Base-by-base conservation (phyloP, 2,113 vertebrate species). In the Bucco capensis region DNA sequence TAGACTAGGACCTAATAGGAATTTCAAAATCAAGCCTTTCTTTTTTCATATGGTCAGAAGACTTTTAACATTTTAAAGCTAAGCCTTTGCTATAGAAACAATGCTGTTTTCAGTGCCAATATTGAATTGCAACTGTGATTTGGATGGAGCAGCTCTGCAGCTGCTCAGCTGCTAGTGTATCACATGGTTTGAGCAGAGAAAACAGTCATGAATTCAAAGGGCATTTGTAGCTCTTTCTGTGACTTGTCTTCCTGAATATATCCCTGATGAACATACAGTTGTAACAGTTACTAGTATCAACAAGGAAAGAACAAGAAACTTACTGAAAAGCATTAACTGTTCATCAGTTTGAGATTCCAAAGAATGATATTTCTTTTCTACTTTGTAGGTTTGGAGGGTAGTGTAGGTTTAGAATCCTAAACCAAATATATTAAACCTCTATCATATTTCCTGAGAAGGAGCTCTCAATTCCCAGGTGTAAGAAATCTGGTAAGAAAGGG, bases 1-100 rank as follows among this genome's bases (percentile, higher is more conserved):
- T 69, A 75, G 65, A n/a, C 33, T 28, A 51, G 31, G 44, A 46
- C 19, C 49, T 71, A 49, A 90, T 78, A 53, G 4, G 69, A 92
- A 86, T 92, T 91, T 90, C 83, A 91, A 81, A 95, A 90, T 33
- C 73, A 47, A 71, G 28, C 57, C 17, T 85, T 72, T 86, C 44
- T 76, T 77, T 83, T 71, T 62, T 35, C 35, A 19, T 25, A 28
- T 6, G 27, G 13, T 66, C 72, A 80, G 76, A 73, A 80, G 24
- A 17, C 57, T 76, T 74, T 83, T 25, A 73, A n/a, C 38, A 8
- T 66, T 87, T 87, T 62, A 35, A 53, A 77, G 42, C 67, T 23
- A 31, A 83, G 33, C 7, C 35, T 88, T 80, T 65, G 14, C 80
- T 78, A 6, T 4, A 42, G 73, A 74, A 72, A 65, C 53, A 62